Base-by-base conservation (phyloP, 1,140 invertebrate species). In the Anagrus nilaparvatae region DNA sequence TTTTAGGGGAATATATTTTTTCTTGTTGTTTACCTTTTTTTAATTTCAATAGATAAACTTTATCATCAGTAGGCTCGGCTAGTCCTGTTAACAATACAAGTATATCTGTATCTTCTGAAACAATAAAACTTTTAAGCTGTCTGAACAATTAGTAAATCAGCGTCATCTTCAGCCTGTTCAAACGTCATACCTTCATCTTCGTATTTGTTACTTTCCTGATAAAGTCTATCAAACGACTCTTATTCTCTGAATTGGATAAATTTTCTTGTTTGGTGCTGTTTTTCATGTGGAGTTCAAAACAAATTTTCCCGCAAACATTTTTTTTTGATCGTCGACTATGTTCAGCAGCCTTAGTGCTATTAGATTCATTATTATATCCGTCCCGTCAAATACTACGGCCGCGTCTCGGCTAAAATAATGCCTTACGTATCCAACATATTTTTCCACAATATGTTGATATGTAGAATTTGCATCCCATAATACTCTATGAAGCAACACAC, bases 31-130 rank as follows among this genome's bases (percentile, higher is more conserved):
- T 54, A 27, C 52, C 44, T 45, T 42, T 52, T 16, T 30, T 44
- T 3, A 29, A 24, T 19, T 47, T 47, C 12, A 28, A 27, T 8
- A 44, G 44, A 41, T 28, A 56, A 42, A 40, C 44, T 34, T 42
- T 39, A 44, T 42, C 9, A 37, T 44, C 18, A 12, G 32, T 29
- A 35, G 39, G 19, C n/a, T n/a, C n/a, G 29, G 25, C 31, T 46
- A 52, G 47, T 46, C 42, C 50, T 46, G 56, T 60, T 43, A 59
- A 50, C 54, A 61, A 44, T 30, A 63, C 51, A 13, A 63, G 48
- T 29, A 61, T 48, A 55, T 62, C 60, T 28, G 60, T 58, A 50
- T 64, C 59, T 58, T 63, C 51, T 45, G 53, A 52, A 33, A 60
- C 51, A 33, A 65, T 56, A 41, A 58, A 44, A 24, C 50, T 44